These are phyloP conservation scores for Cetoscarus ocellatus DNA, from an alignment of 2,797 vertebrate species.

Conservation along the genomic window DNA sequence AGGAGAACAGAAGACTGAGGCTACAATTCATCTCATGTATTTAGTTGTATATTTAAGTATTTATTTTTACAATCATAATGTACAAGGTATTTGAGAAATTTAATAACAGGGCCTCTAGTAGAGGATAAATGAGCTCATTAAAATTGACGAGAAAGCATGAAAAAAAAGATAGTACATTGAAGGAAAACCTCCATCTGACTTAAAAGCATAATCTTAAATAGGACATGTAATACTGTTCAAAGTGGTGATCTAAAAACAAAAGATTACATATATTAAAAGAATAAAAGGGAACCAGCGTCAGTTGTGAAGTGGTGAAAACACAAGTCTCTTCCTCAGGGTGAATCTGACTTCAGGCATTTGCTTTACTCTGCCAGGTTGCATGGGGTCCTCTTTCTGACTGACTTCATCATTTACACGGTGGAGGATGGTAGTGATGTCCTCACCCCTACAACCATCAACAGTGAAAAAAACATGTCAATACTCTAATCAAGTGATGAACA, in stretches of 20 bases:
- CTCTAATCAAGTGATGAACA: no score
- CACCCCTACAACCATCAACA: conserved; percentile 59
- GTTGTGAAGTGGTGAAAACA: conserved; percentile 53
- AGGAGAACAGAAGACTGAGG: no score
- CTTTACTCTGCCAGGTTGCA: rapidly evolving
- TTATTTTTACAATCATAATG: no score
- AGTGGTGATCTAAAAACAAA: not conserved
- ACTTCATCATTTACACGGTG: conserved; percentile 72
- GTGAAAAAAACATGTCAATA: not conserved
- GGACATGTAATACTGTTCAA: not conserved
- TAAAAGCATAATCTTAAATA: not conserved
- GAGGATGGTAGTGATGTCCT: conserved; percentile 73
- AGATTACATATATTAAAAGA: no score
- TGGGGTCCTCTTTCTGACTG: conserved; percentile 12
- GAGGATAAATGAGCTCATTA: no score
- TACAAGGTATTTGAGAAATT: no score
- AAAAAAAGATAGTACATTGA: no score
- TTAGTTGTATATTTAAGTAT: no score
- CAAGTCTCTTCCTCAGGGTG: conserved; percentile 74
- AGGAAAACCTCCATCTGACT: not conserved
- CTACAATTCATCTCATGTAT: no score
- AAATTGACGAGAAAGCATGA: no score
- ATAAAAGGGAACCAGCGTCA: not conserved
- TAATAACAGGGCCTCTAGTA: no score
- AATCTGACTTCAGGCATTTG: conserved; percentile 75